These are phyloP conservation scores for Agrilus planipennis DNA, from an alignment of 1,140 invertebrate species.

Conservation along the genomic window DNA sequence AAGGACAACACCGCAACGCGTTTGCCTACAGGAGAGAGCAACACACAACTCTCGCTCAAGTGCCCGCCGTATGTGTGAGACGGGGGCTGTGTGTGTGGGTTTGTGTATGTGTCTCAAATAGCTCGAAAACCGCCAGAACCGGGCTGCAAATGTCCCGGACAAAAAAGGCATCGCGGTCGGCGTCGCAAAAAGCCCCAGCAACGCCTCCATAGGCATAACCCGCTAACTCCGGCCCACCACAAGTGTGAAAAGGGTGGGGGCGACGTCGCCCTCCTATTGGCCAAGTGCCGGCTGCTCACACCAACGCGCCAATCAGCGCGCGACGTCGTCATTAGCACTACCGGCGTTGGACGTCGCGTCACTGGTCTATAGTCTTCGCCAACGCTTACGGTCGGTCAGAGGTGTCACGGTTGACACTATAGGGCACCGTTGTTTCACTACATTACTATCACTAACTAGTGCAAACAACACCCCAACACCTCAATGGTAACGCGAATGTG, in stretches of 20 bases:
- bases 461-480: no score
- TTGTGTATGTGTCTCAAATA: no score
- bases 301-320: constrained; percentile 25
- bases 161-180: constrained; percentile 7
- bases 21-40: no score
- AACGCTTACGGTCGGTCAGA: constrained; percentile 27
- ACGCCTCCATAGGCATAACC: constrained; percentile 32
- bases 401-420: constrained; percentile 30
- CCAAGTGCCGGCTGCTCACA: constrained; percentile 18
- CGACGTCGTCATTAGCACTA: constrained; percentile 31
- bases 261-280: constrained; percentile 29
- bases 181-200: constrained; percentile 22
- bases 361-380: constrained; percentile 29
- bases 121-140: background rate
- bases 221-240: constrained; percentile 28
- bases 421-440: no score
- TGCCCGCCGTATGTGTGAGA: no score
- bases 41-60: no score
- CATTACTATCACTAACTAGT: no score
- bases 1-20: no score
- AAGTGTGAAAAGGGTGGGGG: constrained; percentile 32
- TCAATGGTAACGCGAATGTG: background rate
- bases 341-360: constrained; percentile 22
- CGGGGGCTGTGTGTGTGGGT: no score
- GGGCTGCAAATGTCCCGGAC: constrained; percentile 8